phyloP scores from a whole-genome alignment of 2,113 vertebrate genomes.

The Phaethornis superciliosus region DNA sequence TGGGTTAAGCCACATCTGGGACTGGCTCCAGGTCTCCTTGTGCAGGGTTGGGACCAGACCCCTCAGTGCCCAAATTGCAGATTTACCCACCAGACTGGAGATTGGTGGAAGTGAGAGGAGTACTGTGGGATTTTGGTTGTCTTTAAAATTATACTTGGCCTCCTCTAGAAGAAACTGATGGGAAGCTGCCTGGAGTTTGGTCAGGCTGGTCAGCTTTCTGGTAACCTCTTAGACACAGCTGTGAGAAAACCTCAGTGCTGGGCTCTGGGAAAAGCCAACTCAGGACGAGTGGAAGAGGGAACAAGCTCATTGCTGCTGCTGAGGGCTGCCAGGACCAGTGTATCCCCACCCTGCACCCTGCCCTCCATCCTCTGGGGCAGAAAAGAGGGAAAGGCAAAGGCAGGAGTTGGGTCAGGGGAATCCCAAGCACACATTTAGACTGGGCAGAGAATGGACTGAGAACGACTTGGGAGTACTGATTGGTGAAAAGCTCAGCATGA shows the following conservation, averaged over 20 bases:
- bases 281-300: fast-evolving
- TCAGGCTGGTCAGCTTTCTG: neutral
- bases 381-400: too few relatives aligned
- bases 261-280: neutral
- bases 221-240: neutral
- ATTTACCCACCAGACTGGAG: neutral
- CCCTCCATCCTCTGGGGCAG: too few relatives aligned
- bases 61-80: neutral
- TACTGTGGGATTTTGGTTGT: neutral
- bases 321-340: neutral
- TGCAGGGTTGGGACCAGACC: neutral
- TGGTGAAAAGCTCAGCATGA: too few relatives aligned
- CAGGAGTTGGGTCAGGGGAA: too few relatives aligned
- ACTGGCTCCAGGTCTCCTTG: neutral
- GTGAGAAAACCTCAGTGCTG: neutral
- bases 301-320: fast-evolving
- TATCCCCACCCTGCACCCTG: neutral
- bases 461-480: too few relatives aligned
- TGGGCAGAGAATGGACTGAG: too few relatives aligned
- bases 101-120: neutral
- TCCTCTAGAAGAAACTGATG: neutral
- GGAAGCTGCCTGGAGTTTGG: neutral
- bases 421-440: too few relatives aligned
- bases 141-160: neutral
- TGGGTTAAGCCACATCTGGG: neutral